A percentile compares a stretch with the other conserved stretches of the same genome.
Conservation (phyloP, 2,888 invertebrate genomes). For the Amblyteles armatorius region DNA sequence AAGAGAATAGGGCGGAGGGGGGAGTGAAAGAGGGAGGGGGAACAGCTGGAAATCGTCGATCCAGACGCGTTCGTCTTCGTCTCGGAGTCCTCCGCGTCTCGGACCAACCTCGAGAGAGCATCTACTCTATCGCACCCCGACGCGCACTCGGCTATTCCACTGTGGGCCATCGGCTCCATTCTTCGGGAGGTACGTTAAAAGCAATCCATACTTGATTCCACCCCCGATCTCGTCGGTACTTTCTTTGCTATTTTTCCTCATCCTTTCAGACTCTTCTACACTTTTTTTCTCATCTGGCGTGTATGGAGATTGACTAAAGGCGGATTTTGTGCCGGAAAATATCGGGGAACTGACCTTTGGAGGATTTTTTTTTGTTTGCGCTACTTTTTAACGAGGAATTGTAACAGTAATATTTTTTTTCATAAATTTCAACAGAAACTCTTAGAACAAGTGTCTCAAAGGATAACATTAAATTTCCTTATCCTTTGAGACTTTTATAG, state of each 20-base stretch:
- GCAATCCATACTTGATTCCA: slow-evolving; percentile 80
- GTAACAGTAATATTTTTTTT: too few relatives aligned
- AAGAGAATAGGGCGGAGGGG: not conserved
- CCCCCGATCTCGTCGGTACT: slow-evolving; percentile 67
- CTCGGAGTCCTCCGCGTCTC: slow-evolving; percentile 31
- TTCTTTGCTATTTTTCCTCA: slow-evolving; percentile 1
- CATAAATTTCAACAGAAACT: not conserved
- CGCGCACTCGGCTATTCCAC: slow-evolving; percentile 29
- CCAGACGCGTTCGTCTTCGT: slow-evolving; percentile 44
- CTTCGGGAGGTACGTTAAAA: slow-evolving; percentile 78
- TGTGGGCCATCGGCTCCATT: slow-evolving; percentile 73
- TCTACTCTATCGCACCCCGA: not conserved
- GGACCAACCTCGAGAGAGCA: slow-evolving; percentile 19
- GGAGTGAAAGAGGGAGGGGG: not conserved
- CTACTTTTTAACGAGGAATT: not conserved
- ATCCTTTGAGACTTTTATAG: not conserved
- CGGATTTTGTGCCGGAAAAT: not conserved
- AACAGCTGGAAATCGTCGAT: slow-evolving; percentile 35
- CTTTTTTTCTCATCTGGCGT: not conserved
- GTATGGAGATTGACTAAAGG: not conserved
- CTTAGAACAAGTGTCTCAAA: not conserved
- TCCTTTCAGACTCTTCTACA: not conserved
- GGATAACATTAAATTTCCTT: not conserved
- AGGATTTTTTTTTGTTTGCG: not conserved
- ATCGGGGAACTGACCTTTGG: not conserved